Conservation (phyloP, 2,113 vertebrate genomes). For the Furnarius figulus region DNA sequence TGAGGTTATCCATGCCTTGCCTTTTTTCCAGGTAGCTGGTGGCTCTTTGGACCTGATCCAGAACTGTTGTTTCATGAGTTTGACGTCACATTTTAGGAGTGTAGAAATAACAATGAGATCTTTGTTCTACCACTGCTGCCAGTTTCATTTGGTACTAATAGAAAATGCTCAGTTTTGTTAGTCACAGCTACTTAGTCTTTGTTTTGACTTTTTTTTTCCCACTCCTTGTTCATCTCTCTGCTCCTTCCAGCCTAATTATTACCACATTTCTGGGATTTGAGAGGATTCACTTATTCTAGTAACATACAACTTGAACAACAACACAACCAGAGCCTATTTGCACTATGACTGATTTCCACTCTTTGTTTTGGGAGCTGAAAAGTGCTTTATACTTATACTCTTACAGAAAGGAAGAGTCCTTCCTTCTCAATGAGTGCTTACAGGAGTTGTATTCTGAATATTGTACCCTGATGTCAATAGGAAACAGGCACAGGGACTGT, state of each 20-base stretch:
- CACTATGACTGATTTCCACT: constrained; percentile 28
- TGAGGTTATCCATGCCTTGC: not conserved
- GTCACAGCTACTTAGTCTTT: not conserved
- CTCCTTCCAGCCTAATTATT: not conserved
- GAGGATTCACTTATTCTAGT: constrained; percentile 6
- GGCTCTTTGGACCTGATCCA: not conserved
- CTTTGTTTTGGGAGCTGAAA: constrained; percentile 7
- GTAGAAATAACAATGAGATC: not conserved
- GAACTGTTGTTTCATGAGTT: not conserved
- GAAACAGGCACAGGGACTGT: not conserved
- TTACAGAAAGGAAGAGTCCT: not conserved
- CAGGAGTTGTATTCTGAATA: constrained; percentile 10
- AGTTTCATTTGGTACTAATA: not conserved
- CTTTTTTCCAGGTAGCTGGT: not conserved
- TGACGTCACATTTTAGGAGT: not conserved
- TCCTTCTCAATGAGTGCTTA: not conserved
- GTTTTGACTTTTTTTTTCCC: not conserved
- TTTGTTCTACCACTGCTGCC: not conserved
- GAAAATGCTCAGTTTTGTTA: not conserved
- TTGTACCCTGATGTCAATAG: not conserved
- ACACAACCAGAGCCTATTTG: not conserved
- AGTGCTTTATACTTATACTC: not conserved
- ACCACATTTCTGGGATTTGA: not conserved
- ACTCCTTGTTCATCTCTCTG: not conserved
- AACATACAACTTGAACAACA: not conserved